Conservation (phyloP, 2,113 vertebrate genomes). For the Barnardius zonarius region DNA sequence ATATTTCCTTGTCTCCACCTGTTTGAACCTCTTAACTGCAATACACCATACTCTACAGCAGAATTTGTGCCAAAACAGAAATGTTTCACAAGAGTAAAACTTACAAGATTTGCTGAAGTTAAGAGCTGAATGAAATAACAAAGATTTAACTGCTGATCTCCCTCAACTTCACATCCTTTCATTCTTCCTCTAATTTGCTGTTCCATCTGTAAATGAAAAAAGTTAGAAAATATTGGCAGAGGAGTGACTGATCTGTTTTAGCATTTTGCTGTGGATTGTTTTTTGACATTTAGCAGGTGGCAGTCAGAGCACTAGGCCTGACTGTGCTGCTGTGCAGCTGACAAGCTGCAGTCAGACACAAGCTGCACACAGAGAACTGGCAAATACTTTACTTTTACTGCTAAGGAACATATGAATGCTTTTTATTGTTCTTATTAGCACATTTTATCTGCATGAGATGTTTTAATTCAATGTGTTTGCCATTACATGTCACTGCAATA, state of each 20-base stretch:
- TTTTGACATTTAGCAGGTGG: neutral
- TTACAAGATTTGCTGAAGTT: neutral
- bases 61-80: neutral
- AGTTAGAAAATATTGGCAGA: neutral
- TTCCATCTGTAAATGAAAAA: neutral
- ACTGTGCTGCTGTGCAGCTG: no score
- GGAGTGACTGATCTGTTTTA: neutral
- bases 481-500: neutral
- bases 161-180: neutral
- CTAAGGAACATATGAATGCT: neutral
- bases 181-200: neutral
- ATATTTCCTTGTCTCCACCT: neutral
- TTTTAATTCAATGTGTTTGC: neutral
- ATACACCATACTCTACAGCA: rapidly evolving
- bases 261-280: neutral
- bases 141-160: neutral
- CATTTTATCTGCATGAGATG: neutral
- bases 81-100: neutral
- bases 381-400: neutral
- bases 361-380: neutral
- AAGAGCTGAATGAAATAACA: neutral
- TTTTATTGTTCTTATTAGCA: neutral
- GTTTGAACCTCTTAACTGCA: neutral
- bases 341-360: neutral
- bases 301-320: neutral